These are phyloP conservation scores for Augochlora pura DNA, from an alignment of 1,140 invertebrate genomes.

Conservation along the genomic window DNA sequence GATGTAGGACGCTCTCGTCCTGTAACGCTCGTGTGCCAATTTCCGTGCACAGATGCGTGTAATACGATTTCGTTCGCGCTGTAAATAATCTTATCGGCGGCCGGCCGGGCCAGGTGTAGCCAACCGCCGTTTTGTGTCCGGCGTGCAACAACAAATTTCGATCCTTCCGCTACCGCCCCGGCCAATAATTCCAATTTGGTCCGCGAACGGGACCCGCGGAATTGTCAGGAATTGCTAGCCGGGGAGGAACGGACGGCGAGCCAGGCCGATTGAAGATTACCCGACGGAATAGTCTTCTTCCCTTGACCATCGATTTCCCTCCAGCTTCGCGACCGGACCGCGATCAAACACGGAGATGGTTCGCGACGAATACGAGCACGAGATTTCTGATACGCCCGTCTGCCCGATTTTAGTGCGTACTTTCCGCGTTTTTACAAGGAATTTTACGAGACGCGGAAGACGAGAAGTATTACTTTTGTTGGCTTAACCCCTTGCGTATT, in stretches of 20 bases:
- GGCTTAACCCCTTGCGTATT: too few species aligned
- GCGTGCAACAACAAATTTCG: constrained; percentile 36
- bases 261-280: background rate
- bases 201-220: background rate
- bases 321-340: too few species aligned
- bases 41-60: constrained; percentile 58
- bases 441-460: too few species aligned
- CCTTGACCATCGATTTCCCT: background rate
- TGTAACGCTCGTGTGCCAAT: constrained; percentile 39
- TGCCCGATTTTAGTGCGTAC: too few species aligned
- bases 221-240: background rate
- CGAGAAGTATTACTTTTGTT: too few species aligned
- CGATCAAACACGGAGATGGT: background rate
- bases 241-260: background rate
- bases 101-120: constrained; percentile 42
- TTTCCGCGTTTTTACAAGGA: too few species aligned
- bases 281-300: background rate
- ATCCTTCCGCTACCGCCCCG: background rate
- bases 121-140: constrained; percentile 20
- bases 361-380: too few species aligned
- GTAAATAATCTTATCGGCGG: constrained; percentile 63
- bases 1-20: constrained; percentile 22
- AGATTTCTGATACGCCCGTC: too few species aligned
- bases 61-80: constrained; percentile 57
- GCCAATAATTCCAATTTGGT: constrained; percentile 32